These are phyloP conservation scores for Saccopteryx bilineata DNA, from an alignment of 2,113 vertebrate genomes.

Conservation along the genomic window DNA sequence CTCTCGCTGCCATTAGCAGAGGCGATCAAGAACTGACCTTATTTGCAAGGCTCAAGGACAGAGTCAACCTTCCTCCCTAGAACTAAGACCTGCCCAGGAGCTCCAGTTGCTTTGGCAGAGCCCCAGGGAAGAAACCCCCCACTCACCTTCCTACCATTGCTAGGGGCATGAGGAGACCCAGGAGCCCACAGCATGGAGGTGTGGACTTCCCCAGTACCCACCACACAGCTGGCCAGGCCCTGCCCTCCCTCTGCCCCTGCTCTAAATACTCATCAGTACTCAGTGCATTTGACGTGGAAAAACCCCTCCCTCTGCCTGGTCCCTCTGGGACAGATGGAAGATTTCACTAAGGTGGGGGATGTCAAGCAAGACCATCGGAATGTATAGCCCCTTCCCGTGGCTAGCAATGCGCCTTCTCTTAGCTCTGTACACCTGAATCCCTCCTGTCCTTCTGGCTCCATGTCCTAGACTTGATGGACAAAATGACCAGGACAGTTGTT, in stretches of 20 bases:
- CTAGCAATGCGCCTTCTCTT: neutral
- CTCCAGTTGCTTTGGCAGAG: neutral
- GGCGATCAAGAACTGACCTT: neutral
- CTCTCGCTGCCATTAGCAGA: neutral
- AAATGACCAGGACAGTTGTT: neutral
- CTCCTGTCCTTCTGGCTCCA: neutral
- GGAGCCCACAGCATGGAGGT: neutral
- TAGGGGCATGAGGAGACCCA: neutral
- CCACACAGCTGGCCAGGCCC: neutral
- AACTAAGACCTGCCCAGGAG: neutral
- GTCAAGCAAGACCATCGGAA: accelerated
- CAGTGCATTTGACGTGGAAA: accelerated
- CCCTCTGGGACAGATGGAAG: neutral
- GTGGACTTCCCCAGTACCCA: neutral
- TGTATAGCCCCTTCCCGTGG: neutral
- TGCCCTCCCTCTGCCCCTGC: neutral
- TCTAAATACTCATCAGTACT: neutral
- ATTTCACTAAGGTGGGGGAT: neutral
- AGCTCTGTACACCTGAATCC: neutral
- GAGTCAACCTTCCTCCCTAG: neutral
- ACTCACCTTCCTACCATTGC: neutral
- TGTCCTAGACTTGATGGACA: neutral
- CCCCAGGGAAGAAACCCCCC: neutral
- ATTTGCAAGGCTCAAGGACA: neutral
- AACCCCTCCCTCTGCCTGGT: neutral